These are phyloP conservation scores for Drosophila koepferae DNA, from an alignment of 2,888 invertebrate species.

Conservation along the genomic window DNA sequence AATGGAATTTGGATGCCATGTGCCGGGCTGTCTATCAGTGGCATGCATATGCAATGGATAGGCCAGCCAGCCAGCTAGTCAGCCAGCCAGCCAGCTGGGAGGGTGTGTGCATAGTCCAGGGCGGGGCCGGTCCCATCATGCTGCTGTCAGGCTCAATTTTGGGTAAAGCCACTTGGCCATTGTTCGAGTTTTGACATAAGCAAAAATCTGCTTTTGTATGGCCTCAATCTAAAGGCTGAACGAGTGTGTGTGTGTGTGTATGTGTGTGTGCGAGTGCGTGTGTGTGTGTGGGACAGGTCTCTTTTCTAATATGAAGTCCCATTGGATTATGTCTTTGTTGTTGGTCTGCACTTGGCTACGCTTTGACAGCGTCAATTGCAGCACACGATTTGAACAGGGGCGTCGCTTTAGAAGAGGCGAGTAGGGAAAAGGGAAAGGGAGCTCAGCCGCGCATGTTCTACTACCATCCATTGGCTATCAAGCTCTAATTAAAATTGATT, in stretches of 20 bases:
- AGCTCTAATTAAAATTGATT: constrained; percentile 79
- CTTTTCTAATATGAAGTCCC: constrained; percentile 50
- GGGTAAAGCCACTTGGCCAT: constrained; percentile 74
- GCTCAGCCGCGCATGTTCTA: not conserved
- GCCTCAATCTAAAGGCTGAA: constrained; percentile 36
- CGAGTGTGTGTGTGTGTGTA: constrained; percentile 6
- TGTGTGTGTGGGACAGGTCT: constrained; percentile 45
- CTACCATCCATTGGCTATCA: constrained; percentile 25
- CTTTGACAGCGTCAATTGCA: constrained; percentile 77
- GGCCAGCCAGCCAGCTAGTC: constrained; percentile 9
- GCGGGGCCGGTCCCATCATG: constrained; percentile 21
- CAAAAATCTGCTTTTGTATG: constrained; percentile 71
- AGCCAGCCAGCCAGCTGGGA: constrained; percentile 10
- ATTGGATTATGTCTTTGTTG: constrained; percentile 68
- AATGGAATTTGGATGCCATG: constrained; percentile 63
- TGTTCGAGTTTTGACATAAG: constrained; percentile 78
- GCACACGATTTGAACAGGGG: constrained; percentile 26
- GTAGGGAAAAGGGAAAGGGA: not conserved
- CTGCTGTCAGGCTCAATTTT: constrained; percentile 77
- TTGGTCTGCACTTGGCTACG: constrained; percentile 53
- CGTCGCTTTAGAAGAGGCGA: not conserved
- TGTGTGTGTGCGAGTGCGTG: constrained; percentile 1
- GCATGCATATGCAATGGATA: constrained; percentile 41
- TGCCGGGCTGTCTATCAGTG: constrained; percentile 37
- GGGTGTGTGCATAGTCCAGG: not conserved